Conservation (phyloP, 2,113 vertebrate species). For the Halichoeres trimaculatus region DNA sequence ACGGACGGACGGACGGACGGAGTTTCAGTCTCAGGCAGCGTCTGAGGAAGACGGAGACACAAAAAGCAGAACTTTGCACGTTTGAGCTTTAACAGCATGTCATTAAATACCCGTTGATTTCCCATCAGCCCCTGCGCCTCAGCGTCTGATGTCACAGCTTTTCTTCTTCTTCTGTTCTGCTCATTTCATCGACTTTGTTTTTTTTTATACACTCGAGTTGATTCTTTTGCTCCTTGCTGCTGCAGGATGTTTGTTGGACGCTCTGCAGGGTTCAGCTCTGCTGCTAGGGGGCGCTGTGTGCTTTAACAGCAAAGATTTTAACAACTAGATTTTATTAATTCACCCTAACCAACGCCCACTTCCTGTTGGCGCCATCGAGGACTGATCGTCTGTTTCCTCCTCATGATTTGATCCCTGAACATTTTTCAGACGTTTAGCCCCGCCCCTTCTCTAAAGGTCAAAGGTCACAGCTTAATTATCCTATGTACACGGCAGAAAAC, state of each 20-base stretch:
- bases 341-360: not conserved
- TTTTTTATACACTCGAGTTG: slow-evolving; percentile 26
- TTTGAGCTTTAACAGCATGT: slow-evolving; percentile 92
- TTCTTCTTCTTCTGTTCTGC: slow-evolving; percentile 20
- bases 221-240: slow-evolving; percentile 41
- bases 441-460: not conserved
- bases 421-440: slow-evolving; percentile 1
- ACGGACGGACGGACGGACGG: slow-evolving; percentile 5
- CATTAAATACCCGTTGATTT: slow-evolving; percentile 81
- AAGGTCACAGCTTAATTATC: slow-evolving; percentile 6
- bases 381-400: not conserved
- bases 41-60: slow-evolving; percentile 81
- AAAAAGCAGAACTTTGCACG: slow-evolving; percentile 89
- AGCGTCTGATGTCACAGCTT: slow-evolving; percentile 42
- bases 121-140: slow-evolving; percentile 66
- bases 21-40: slow-evolving; percentile 66
- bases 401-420: not conserved
- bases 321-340: not conserved
- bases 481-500: not conserved
- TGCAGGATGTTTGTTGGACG: slow-evolving; percentile 41
- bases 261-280: slow-evolving; percentile 39
- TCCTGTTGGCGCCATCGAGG: not conserved
- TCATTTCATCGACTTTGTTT: not conserved
- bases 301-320: not conserved
- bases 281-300: slow-evolving; percentile 46